Base-by-base conservation (phyloP, 2,888 invertebrate genomes). In the Athalia circularis region DNA sequence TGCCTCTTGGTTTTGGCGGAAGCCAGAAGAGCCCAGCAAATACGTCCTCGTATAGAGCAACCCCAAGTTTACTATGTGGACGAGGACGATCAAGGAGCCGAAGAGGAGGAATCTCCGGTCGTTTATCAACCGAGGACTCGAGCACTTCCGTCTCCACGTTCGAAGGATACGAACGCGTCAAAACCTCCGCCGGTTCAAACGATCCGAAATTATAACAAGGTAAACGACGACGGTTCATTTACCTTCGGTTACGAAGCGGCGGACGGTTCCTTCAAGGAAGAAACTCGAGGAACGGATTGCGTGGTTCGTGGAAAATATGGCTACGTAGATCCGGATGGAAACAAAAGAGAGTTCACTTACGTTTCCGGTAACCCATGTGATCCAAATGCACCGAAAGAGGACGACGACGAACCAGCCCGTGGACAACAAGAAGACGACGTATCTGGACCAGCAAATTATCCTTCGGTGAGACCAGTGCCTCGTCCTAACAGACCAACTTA, bases 291-390 rank as follows among this genome's bases (percentile, higher is more conserved):
- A 68, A 95, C 95, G 0, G 96, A 96, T 90, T 96, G 96, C 89
- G 96, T 96, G 0, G 96, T 96, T 5, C 93, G 96, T 80, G 96
- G 96, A 76, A 96, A 96, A 89, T 96, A 96, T 90, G 96, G 96
- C 43, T 96, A 96, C 91, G 92, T 96, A 9, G 96, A 96, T 90
- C 96, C 96, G 0, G 96, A 96, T 84, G 96, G 96, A 83, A 95
- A 96, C 91, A 95, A 95, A 86, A 91, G 96, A 82, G 96, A 96
- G 90, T 96, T 96, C 91, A 95, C 95, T 5, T 96, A 96, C 90
- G 96, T 96, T 0, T 95, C 95, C 45, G 96, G 96, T 29, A 96
- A 96, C 88, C 96, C 96, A 0, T 96, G 96, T 87, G 96, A 96
- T 87, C 96, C 96, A 6, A 96, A 96, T 90, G 95, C 95, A n/a